phyloP scores from a whole-genome alignment of 2,797 vertebrate species.

The Octomys mimax region DNA sequence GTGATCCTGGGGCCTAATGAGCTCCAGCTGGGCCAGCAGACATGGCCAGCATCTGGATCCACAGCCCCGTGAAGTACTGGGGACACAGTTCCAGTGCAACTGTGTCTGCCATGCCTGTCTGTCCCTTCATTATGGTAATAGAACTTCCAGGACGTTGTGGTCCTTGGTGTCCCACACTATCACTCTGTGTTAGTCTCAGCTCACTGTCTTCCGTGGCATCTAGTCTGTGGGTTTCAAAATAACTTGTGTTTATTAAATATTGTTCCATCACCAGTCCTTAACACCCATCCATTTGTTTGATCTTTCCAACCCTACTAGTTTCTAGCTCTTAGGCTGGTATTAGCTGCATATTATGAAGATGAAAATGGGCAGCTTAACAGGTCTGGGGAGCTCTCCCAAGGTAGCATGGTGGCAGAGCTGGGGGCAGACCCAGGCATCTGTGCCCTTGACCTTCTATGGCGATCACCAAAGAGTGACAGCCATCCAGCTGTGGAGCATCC shows the following conservation, averaged over 20 bases:
- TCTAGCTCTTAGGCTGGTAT: neutral
- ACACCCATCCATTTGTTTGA: too few relatives aligned
- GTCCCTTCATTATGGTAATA: neutral
- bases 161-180: neutral
- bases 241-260: neutral
- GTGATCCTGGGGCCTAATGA: slow-evolving; percentile 66
- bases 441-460: neutral
- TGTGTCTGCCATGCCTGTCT: neutral
- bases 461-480: neutral
- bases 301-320: neutral
- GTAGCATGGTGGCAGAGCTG: neutral
- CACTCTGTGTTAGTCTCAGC: neutral
- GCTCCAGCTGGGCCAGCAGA: slow-evolving; percentile 57
- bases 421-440: neutral
- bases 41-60: slow-evolving; percentile 42
- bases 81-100: neutral
- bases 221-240: neutral
- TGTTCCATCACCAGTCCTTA: neutral
- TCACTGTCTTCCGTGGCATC: neutral
- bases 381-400: neutral
- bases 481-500: accelerated
- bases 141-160: neutral
- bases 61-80: neutral
- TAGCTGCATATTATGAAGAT: neutral
- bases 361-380: neutral